These are phyloP conservation scores for Herpailurus yagouaroundi DNA, from an alignment of 2,113 vertebrate genomes.

Conservation along the genomic window DNA sequence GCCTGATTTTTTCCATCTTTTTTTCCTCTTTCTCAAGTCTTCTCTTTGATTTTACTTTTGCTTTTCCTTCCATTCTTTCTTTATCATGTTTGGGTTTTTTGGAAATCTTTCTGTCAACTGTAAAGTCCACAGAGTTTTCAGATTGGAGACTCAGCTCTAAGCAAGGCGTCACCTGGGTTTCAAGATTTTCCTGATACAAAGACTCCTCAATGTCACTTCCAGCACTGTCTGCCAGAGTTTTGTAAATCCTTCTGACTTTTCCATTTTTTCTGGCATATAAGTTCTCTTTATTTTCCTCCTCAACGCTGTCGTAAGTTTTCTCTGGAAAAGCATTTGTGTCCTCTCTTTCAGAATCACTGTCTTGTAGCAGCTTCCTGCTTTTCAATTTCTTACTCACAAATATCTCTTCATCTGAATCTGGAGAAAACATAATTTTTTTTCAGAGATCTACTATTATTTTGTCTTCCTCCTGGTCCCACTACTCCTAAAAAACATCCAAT, in stretches of 20 bases:
- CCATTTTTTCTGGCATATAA: slow-evolving; percentile 62
- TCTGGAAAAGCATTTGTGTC: slow-evolving; percentile 58
- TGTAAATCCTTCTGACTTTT: slow-evolving; percentile 69
- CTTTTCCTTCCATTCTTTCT: slow-evolving; percentile 71
- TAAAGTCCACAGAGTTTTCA: slow-evolving; percentile 39
- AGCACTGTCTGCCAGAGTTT: slow-evolving; percentile 80
- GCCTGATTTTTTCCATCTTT: slow-evolving; percentile 77
- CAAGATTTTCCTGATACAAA: slow-evolving; percentile 52
- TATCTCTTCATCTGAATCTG: slow-evolving; percentile 94
- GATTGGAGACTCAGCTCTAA: slow-evolving; percentile 13
- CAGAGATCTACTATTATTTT: not conserved
- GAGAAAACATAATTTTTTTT: not conserved
- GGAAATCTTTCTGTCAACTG: slow-evolving; percentile 56
- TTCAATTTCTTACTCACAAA: slow-evolving; percentile 88
- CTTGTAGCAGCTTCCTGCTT: slow-evolving; percentile 87
- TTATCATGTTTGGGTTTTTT: not conserved
- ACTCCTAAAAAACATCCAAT: slow-evolving; percentile 51
- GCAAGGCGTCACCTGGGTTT: not conserved
- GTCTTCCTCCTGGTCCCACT: not conserved
- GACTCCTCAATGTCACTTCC: slow-evolving; percentile 78
- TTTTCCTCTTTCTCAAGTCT: slow-evolving; percentile 82
- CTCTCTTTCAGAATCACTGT: slow-evolving; percentile 92
- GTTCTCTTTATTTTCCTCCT: slow-evolving; percentile 73
- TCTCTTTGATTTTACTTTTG: slow-evolving; percentile 81
- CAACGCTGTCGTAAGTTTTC: slow-evolving; percentile 61